These are phyloP conservation scores for Watsonalla cultraria DNA, from an alignment of 2,888 invertebrate species.

Conservation along the genomic window DNA sequence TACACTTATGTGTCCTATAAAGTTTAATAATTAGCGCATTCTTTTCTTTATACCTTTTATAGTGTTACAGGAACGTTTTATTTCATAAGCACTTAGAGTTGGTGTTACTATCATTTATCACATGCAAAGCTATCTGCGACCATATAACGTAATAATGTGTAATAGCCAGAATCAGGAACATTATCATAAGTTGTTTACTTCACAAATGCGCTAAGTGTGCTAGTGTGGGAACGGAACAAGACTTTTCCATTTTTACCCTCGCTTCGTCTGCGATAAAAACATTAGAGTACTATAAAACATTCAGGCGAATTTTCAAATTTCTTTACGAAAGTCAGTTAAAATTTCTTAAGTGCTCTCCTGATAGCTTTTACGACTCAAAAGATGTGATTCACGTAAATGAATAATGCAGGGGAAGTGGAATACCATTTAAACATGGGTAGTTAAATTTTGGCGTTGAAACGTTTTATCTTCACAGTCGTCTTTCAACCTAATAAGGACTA, in stretches of 20 bases:
- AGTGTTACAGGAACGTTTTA: too few species aligned
- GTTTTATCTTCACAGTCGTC: background rate
- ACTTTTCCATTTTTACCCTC: slow-evolving; percentile 54
- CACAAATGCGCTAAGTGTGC: background rate
- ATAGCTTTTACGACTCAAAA: slow-evolving; percentile 50
- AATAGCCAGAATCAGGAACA: background rate
- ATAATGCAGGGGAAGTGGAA: slow-evolving; percentile 23
- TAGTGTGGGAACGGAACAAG: slow-evolving; percentile 34
- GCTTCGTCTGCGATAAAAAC: slow-evolving; percentile 30
- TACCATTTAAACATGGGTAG: background rate
- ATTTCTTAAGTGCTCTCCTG: slow-evolving; percentile 42
- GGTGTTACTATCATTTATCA: background rate
- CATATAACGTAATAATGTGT: background rate
- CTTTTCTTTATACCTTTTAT: too few species aligned
- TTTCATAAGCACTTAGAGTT: too few species aligned
- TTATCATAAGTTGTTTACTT: background rate
- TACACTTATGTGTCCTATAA: too few species aligned
- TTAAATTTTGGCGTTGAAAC: background rate
- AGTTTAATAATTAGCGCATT: too few species aligned
- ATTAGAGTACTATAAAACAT: slow-evolving; percentile 53
- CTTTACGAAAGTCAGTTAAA: slow-evolving; percentile 43
- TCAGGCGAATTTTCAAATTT: slow-evolving; percentile 50
- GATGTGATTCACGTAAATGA: slow-evolving; percentile 54
- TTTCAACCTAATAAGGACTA: background rate
- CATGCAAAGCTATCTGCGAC: background rate